Conservation (phyloP, 2,797 vertebrate genomes). For the Taenioides sp. region DNA sequence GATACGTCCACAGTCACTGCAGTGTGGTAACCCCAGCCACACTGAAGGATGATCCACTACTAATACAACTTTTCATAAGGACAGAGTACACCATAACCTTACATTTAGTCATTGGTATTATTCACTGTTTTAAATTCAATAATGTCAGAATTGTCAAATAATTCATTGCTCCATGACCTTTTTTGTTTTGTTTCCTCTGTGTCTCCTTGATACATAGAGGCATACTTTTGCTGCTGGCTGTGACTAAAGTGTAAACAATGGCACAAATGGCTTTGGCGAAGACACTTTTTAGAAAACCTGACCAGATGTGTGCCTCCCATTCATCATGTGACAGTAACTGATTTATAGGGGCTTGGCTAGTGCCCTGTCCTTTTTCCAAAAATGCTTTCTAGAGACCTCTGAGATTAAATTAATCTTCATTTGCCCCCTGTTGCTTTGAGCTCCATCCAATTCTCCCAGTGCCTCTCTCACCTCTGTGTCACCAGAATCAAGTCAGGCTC, state of each 20-base stretch:
- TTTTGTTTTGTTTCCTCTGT: background rate
- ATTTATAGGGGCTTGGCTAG: conserved; percentile 39
- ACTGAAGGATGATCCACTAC: background rate
- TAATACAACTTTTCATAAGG: background rate
- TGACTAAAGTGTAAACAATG: conserved; percentile 25
- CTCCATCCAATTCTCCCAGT: conserved; percentile 23
- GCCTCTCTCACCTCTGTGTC: conserved; percentile 37
- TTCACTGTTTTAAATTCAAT: background rate
- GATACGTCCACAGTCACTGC: too few species aligned
- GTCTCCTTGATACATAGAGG: background rate
- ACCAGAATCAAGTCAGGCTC: conserved; percentile 35
- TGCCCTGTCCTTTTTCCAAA: conserved; percentile 36
- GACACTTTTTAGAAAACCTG: conserved; percentile 30
- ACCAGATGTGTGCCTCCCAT: conserved; percentile 36
- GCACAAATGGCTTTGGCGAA: conserved; percentile 16
- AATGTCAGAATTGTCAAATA: background rate
- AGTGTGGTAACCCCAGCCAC: background rate
- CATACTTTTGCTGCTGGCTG: background rate
- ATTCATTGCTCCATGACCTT: background rate
- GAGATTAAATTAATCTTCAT: conserved; percentile 70
- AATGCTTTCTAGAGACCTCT: conserved; percentile 43
- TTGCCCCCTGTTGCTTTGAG: conserved; percentile 49
- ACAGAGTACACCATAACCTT: background rate
- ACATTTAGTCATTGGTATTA: background rate
- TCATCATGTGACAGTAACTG: conserved; percentile 43